phyloP scores from a whole-genome alignment of 2,113 vertebrate genomes.

The Colossoma macropomum region DNA sequence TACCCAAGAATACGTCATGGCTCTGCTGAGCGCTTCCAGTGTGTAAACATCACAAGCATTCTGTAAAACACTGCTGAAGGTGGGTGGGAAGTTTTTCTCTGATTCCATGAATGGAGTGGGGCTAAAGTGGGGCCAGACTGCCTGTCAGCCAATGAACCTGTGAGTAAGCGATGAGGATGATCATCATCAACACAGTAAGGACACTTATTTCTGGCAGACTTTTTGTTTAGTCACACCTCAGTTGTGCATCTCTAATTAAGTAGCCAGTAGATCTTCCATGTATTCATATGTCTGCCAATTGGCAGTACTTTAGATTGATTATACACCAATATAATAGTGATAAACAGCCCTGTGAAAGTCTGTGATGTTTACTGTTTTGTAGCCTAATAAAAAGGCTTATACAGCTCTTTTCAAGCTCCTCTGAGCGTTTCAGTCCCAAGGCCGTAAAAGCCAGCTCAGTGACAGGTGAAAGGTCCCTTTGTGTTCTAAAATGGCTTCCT shows the following conservation, averaged over 20 bases:
- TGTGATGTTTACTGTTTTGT: slow-evolving; percentile 40
- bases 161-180: background rate
- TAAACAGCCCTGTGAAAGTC: slow-evolving; percentile 19
- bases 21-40: no score
- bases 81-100: background rate
- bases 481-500: slow-evolving; percentile 49
- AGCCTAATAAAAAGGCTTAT: slow-evolving; percentile 37
- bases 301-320: background rate
- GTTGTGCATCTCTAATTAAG: background rate
- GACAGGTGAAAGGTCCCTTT: slow-evolving; percentile 57
- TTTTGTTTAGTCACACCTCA: background rate
- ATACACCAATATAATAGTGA: background rate
- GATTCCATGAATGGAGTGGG: background rate
- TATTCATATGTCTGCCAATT: slow-evolving; percentile 16
- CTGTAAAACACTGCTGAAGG: no score
- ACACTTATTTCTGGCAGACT: background rate
- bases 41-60: no score
- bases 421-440: slow-evolving; percentile 27
- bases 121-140: background rate
- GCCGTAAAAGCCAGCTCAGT: slow-evolving; percentile 39
- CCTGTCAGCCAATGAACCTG: background rate
- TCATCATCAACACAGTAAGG: background rate
- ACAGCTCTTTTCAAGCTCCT: slow-evolving; percentile 38
- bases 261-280: background rate
- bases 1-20: no score